Evolutionary conservation across 2,888 invertebrate species (phyloP).

Genomic region (Latheticus oryzae): DNA sequence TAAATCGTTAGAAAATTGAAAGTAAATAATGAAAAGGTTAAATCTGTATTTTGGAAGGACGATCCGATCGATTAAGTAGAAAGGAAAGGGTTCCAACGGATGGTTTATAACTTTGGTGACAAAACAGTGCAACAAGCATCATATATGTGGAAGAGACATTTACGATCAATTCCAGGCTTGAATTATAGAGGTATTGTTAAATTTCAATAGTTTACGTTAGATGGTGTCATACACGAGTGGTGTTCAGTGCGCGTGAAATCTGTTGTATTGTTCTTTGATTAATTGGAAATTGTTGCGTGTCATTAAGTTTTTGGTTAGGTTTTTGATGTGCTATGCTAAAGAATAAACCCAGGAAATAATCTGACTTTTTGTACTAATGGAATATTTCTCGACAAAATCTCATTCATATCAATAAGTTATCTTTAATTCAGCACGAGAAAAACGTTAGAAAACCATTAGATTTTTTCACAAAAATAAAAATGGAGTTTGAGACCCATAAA

Average conservation of each 20-base stretch:
- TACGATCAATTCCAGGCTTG: slow-evolving; percentile 32
- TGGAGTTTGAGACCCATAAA: too few relatives aligned
- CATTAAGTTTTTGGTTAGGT: slow-evolving; percentile 33
- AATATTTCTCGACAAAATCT: too few relatives aligned
- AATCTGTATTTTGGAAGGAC: too few relatives aligned
- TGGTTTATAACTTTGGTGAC: slow-evolving; percentile 10
- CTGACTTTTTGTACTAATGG: too few relatives aligned
- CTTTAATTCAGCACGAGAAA: slow-evolving; percentile 30
- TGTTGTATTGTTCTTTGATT: slow-evolving; percentile 38
- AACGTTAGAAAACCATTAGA: too few relatives aligned
- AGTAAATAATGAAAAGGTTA: slow-evolving; percentile 3
- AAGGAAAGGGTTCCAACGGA: neutral
- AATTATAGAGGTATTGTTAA: slow-evolving; percentile 30
- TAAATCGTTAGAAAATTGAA: slow-evolving; percentile 5
- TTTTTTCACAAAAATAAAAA: slow-evolving; percentile 6
- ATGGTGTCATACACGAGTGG: slow-evolving; percentile 26
- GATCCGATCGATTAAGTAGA: slow-evolving; percentile 1
- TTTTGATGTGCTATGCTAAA: too few relatives aligned
- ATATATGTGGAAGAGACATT: slow-evolving; percentile 22
- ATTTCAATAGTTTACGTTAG: slow-evolving; percentile 34
- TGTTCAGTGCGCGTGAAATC: slow-evolving; percentile 30
- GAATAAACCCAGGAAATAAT: too few relatives aligned
- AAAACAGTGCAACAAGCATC: slow-evolving; percentile 26
- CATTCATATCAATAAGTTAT: slow-evolving; percentile 33
- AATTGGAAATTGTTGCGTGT: slow-evolving; percentile 36